phyloP scores from a whole-genome alignment of 2,113 vertebrate species.

The Hemiprocne comata region DNA sequence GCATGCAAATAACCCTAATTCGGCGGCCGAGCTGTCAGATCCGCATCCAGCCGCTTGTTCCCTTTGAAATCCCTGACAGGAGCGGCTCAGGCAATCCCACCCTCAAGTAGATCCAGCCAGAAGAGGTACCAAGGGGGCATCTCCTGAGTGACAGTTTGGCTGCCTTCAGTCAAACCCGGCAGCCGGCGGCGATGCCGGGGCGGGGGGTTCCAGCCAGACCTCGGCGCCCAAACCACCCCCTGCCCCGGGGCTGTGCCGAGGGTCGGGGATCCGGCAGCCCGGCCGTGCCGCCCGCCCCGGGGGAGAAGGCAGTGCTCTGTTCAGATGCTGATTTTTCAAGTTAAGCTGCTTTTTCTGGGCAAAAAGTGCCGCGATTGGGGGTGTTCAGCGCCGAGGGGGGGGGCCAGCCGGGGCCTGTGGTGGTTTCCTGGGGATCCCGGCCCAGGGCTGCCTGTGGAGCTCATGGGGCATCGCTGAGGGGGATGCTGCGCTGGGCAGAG shows the following conservation, averaged over 20 bases:
- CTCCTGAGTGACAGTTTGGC: slow-evolving; percentile 83
- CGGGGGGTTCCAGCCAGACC: background rate
- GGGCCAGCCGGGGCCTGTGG: background rate
- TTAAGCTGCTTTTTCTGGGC: background rate
- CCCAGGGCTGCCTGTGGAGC: fast-evolving
- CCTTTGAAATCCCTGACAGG: slow-evolving; percentile 83
- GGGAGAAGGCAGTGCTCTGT: background rate
- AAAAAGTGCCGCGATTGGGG: background rate
- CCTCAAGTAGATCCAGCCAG: slow-evolving; percentile 75
- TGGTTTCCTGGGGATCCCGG: background rate
- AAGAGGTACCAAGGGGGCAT: slow-evolving; percentile 78
- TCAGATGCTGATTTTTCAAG: background rate
- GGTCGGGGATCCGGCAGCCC: background rate
- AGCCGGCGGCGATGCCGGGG: background rate
- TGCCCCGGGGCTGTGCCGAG: background rate
- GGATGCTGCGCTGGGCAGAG: background rate
- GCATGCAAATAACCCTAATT: slow-evolving; percentile 88
- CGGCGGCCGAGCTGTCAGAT: slow-evolving; percentile 82
- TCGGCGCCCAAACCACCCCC: background rate
- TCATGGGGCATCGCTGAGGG: background rate
- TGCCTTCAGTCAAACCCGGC: slow-evolving; percentile 71
- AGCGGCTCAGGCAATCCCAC: slow-evolving; percentile 74
- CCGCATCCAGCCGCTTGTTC: slow-evolving; percentile 74
- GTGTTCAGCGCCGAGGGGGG: background rate
- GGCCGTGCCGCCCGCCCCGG: background rate